phyloP scores from a whole-genome alignment of 2,113 vertebrate species.

The Rostratula benghalensis region DNA sequence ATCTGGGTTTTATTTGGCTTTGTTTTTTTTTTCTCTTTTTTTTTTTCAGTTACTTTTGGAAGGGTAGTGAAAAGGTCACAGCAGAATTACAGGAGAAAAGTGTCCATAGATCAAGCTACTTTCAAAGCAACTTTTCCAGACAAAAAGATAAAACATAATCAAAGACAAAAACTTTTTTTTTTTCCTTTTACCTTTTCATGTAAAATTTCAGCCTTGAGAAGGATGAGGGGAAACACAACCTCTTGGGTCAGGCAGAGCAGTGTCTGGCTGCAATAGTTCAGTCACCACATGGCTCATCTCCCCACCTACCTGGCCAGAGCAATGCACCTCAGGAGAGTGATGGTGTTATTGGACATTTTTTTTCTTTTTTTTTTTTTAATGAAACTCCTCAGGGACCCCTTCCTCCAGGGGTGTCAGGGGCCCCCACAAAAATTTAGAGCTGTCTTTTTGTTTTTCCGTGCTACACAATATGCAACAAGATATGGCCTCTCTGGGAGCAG shows the following conservation, averaged over 20 bases:
- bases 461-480: background rate
- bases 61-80: conserved; percentile 25
- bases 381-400: background rate
- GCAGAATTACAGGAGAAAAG: background rate
- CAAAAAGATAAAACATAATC: conserved; percentile 6
- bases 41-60: background rate
- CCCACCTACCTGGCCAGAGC: rapidly evolving
- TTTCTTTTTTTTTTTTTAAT: background rate
- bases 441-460: background rate
- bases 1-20: background rate
- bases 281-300: background rate
- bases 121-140: background rate
- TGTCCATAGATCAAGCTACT: background rate
- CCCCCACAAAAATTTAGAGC: background rate
- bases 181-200: background rate
- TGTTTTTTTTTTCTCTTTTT: too few species aligned
- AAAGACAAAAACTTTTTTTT: background rate
- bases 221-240: background rate
- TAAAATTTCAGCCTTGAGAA: background rate
- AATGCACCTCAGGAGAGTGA: rapidly evolving
- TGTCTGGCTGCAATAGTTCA: background rate
- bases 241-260: background rate
- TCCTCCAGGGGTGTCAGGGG: background rate
- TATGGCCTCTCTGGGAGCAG: background rate
- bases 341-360: background rate